Evolutionary conservation across 2,113 vertebrate species (phyloP).

Genomic region (Elgaria multicarinata): DNA sequence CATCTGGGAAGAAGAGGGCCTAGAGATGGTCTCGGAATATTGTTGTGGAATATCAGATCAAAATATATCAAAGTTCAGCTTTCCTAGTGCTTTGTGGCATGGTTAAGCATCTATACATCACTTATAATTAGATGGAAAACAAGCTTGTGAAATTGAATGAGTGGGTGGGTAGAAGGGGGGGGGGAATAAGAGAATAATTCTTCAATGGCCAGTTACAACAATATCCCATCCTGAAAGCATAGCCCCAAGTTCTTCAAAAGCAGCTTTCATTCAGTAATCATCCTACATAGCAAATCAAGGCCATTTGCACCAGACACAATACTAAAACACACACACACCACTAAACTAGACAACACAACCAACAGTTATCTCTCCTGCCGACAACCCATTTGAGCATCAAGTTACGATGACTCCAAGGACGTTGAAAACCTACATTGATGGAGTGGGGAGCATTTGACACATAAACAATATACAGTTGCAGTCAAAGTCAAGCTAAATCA

Average conservation of each 20-base stretch:
- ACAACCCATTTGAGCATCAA: neutral
- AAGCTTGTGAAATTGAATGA: neutral
- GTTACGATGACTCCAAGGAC: constrained; percentile 1
- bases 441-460: too few relatives aligned
- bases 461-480: neutral
- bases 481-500: constrained; percentile 29
- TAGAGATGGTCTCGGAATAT: neutral
- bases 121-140: constrained; percentile 39
- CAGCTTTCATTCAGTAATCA: constrained; percentile 4
- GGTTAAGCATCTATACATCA: accelerated
- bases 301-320: constrained; percentile 19
- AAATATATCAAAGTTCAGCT: constrained; percentile 6
- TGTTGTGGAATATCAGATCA: neutral
- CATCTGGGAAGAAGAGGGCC: too few relatives aligned
- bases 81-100: neutral
- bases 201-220: neutral
- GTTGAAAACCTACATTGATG: neutral
- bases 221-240: neutral
- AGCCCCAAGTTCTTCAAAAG: neutral
- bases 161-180: neutral
- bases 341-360: neutral
- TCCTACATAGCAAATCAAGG: constrained; percentile 18
- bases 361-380: neutral
- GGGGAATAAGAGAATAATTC: neutral
- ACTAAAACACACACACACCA: neutral